phyloP scores from a whole-genome alignment of 2,797 vertebrate genomes.

The Sciurus carolinensis region DNA sequence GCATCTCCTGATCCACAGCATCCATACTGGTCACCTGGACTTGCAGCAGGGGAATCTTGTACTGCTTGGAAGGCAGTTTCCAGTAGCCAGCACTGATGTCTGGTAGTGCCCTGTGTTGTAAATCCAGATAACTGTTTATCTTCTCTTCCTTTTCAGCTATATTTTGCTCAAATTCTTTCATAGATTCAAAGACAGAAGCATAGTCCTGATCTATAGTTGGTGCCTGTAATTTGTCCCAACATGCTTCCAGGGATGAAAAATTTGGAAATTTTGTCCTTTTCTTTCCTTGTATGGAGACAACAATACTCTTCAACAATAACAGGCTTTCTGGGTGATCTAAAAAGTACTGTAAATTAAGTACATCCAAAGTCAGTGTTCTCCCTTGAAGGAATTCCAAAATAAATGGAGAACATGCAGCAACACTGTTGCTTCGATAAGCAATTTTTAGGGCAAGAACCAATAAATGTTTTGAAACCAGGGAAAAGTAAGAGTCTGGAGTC shows the following conservation, averaged over 20 bases:
- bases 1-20: neutral
- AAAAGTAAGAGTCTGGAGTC: neutral
- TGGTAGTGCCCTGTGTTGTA: fast-evolving
- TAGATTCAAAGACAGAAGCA: constrained; percentile 49
- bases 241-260: neutral
- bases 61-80: constrained; percentile 44
- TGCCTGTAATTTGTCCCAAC: neutral
- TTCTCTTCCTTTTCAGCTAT: neutral
- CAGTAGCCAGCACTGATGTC: constrained; percentile 63
- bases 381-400: constrained; percentile 65
- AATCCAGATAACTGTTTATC: neutral
- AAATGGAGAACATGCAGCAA: constrained; percentile 51
- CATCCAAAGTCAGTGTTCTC: constrained; percentile 41
- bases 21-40: neutral
- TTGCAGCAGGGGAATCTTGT: constrained; percentile 71
- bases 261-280: fast-evolving
- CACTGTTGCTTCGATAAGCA: constrained; percentile 58
- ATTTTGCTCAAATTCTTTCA: neutral
- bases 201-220: constrained; percentile 70
- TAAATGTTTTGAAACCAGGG: neutral
- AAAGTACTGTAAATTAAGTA: constrained; percentile 71
- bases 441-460: constrained; percentile 31
- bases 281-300: neutral
- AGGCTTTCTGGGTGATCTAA: constrained; percentile 74
- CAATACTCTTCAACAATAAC: constrained; percentile 57